A percentile compares a stretch with the other conserved stretches of the same genome.
Conservation (phyloP, 2,797 vertebrate genomes). For the Microchirus variegatus region DNA sequence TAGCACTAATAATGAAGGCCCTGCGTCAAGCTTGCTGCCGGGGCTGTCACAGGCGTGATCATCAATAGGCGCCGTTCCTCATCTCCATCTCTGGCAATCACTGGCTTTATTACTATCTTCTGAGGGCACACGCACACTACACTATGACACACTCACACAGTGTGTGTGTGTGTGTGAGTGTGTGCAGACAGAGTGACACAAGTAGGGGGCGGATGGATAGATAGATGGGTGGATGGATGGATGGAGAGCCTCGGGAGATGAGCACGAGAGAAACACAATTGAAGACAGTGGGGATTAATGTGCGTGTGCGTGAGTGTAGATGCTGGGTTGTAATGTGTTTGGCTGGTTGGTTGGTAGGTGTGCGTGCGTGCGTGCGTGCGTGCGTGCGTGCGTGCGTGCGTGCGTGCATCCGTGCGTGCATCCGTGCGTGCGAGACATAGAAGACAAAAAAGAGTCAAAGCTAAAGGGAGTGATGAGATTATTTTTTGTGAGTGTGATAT, state of each 20-base stretch:
- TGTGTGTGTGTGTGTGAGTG: neutral
- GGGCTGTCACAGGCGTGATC: slow-evolving; percentile 66
- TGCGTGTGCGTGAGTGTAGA: slow-evolving; percentile 29
- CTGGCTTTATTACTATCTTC: slow-evolving; percentile 69
- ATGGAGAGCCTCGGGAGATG: slow-evolving; percentile 69
- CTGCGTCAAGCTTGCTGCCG: slow-evolving; percentile 48
- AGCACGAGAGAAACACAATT: slow-evolving; percentile 63
- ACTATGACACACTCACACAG: slow-evolving; percentile 10
- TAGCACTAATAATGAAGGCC: slow-evolving; percentile 72
- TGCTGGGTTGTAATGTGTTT: slow-evolving; percentile 38
- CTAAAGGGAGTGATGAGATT: too few relatives aligned
- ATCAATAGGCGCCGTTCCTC: slow-evolving; percentile 67
- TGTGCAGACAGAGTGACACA: slow-evolving; percentile 41
- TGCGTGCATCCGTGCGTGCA: too few relatives aligned
- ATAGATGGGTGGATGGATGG: slow-evolving; percentile 61
- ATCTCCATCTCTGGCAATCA: slow-evolving; percentile 74
- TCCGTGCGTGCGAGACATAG: too few relatives aligned
- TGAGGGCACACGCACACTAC: slow-evolving; percentile 25
- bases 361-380: slow-evolving; percentile 15
- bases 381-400: slow-evolving; percentile 32
- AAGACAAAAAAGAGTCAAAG: too few relatives aligned
- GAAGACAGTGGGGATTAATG: slow-evolving; percentile 44
- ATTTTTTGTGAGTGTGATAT: too few relatives aligned
- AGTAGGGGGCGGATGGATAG: slow-evolving; percentile 55
- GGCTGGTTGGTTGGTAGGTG: slow-evolving; percentile 46